Conservation (phyloP, 2,888 invertebrate species). For the Schizotus pectinicornis region DNA sequence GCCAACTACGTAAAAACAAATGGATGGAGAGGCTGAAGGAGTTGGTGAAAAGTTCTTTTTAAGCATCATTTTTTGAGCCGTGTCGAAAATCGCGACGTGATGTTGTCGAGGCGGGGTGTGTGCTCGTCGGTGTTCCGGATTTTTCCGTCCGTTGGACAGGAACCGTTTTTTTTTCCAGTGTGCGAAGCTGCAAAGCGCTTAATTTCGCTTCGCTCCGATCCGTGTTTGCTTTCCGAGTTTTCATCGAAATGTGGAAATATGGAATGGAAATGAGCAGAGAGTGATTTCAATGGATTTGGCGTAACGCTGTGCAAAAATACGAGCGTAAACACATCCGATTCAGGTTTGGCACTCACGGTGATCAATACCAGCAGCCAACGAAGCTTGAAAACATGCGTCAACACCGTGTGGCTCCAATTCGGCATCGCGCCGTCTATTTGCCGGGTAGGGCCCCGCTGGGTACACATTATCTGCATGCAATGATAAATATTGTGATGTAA, state of each 20-base stretch:
- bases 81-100: no score
- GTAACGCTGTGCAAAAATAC: constrained; percentile 34
- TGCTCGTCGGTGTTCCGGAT: no score
- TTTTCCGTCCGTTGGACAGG: no score
- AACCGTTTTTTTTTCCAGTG: no score
- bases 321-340: constrained; percentile 43
- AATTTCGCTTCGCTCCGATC: not conserved
- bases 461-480: constrained; percentile 57
- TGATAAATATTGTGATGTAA: constrained; percentile 56
- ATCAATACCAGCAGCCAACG: constrained; percentile 65
- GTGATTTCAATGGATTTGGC: constrained; percentile 25
- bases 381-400: constrained; percentile 69
- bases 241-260: constrained; percentile 11
- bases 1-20: no score
- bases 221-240: not conserved
- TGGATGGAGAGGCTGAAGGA: no score
- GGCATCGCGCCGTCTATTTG: constrained; percentile 28
- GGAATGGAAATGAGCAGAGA: constrained; percentile 24
- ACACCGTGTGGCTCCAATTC: constrained; percentile 51
- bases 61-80: no score
- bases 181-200: no score
- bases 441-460: constrained; percentile 53
- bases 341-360: constrained; percentile 53
- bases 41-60: no score
- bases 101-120: no score